Evolutionary conservation across 2,113 vertebrate genomes (phyloP).

Genomic region (Emydocephalus ijimae): DNA sequence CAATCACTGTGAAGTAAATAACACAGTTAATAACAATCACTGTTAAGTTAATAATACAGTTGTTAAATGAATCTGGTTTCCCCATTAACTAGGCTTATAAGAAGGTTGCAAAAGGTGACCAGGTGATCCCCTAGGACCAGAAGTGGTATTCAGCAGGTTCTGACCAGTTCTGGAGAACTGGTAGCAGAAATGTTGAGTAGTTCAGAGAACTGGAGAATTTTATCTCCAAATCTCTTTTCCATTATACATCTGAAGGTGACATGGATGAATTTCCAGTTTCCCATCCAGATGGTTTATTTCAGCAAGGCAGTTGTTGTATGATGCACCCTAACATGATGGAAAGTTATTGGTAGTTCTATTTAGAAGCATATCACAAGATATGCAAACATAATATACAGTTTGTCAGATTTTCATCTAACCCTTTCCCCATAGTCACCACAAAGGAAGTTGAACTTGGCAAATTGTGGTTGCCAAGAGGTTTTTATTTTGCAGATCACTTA

Average conservation of each 20-base stretch:
- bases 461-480: not conserved
- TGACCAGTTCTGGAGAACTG: too few relatives aligned
- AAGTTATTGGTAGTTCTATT: not conserved
- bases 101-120: not conserved
- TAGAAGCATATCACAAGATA: not conserved
- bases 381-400: not conserved
- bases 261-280: not conserved
- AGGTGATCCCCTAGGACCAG: too few relatives aligned
- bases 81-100: not conserved
- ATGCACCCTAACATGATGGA: not conserved
- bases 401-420: not conserved
- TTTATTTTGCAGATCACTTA: not conserved
- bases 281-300: not conserved
- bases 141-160: too few relatives aligned
- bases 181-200: too few relatives aligned
- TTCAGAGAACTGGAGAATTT: too few relatives aligned
- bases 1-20: not conserved
- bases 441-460: not conserved
- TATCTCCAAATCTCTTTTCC: not conserved
- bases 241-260: not conserved
- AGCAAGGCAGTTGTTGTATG: not conserved
- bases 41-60: not conserved
- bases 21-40: not conserved
- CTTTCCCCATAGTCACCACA: not conserved
- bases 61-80: too few relatives aligned